Evolutionary conservation across 2,113 vertebrate species (phyloP), one percentile per base, ranked within the genome.

Genomic region (Gadus macrocephalus): DNA sequence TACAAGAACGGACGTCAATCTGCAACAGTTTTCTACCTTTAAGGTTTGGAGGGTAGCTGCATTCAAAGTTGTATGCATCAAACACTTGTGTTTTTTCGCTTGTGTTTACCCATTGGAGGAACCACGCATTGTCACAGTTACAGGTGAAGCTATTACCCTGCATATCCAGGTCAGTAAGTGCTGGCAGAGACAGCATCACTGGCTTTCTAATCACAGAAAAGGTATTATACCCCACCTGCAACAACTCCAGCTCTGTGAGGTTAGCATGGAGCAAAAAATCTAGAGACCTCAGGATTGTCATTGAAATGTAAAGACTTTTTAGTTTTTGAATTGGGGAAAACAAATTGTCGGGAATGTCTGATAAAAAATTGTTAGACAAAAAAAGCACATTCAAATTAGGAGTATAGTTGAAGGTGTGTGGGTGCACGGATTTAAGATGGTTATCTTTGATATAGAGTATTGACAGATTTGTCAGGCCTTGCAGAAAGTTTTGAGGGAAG

Each of bases 101-200:
- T 0, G 22, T 56, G 60, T 67, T 15, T 0, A 71, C 72, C 91
- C 91, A 93, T 0, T 58, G 4, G 9, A 87, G n/a, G 67, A 93
- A 92, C 79, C 69, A 80, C n/a, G 67, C 63, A 5, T 91, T 93
- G 53, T 78, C 73, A 2, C 92, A 93, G 69, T 81, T 80, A 67
- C 91, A 93, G 15, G 81, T 80, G 60, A 93, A 92, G 3, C 82
- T 64, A 64, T 92, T 93, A 2, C 17, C 69, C 27, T 78, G 15
- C 28, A 92, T 38, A 73, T 93, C 91, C 16, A 93, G 3, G 66
- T 83, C 88, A 3, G 0, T 1, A 0, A 93, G 85, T 53, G 61
- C 66, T 15, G 90, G 86, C 1, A 92, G 17, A 0, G 87, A 81
- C 0, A 4, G 4, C 0, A 91, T 81, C 2, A 78, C 58, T 0